Conservation (phyloP, 2,113 vertebrate species). For the Pachyramphus minor region DNA sequence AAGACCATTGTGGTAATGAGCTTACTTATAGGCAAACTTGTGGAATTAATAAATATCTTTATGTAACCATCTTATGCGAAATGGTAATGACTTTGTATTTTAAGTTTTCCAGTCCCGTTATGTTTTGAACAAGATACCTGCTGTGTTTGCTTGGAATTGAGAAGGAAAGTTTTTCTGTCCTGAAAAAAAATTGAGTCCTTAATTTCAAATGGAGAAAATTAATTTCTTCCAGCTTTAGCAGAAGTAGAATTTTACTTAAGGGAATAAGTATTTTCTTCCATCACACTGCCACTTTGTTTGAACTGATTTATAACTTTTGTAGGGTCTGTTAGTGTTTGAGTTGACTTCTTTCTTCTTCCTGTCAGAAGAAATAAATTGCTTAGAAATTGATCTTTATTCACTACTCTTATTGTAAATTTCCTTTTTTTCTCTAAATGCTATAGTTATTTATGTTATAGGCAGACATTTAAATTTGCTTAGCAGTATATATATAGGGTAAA, state of each 20-base stretch:
- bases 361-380: neutral
- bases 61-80: neutral
- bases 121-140: neutral
- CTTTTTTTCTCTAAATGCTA: neutral
- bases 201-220: neutral
- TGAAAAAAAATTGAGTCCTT: neutral
- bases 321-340: neutral
- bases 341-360: neutral
- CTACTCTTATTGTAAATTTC: neutral
- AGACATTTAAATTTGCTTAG: neutral
- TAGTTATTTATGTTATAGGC: neutral
- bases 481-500: neutral
- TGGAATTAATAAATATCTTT: neutral
- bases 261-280: neutral
- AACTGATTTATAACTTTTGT: neutral
- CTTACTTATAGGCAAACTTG: neutral
- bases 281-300: neutral
- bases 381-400: neutral
- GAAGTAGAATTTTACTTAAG: neutral
- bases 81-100: neutral
- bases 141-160: neutral
- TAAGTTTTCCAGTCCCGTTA: neutral
- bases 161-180: neutral
- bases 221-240: neutral
- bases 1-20: neutral